A percentile compares a stretch with the other conserved stretches of the same genome.
phyloP scores from a whole-genome alignment of 2,797 vertebrate species.

The Scolopax bukidnonensis region DNA sequence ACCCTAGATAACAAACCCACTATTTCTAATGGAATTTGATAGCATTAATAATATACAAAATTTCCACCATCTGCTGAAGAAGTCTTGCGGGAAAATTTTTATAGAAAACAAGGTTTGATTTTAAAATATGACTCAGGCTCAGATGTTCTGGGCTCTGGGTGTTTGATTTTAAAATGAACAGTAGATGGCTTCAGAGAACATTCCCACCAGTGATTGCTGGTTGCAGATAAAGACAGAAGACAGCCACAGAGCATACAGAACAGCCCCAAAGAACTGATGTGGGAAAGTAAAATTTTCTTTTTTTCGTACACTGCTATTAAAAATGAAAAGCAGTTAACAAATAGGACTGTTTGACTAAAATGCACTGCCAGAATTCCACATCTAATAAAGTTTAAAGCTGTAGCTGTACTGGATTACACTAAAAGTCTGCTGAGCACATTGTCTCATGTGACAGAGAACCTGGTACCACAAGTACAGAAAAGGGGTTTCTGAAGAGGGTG shows the following conservation, averaged over 20 bases:
- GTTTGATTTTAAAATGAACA: constrained; percentile 28
- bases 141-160: neutral
- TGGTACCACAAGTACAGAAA: neutral
- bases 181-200: constrained; percentile 49
- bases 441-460: neutral
- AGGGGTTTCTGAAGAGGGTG: neutral
- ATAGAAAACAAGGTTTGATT: constrained; percentile 46
- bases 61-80: constrained; percentile 72
- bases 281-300: neutral
- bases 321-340: neutral
- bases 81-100: constrained; percentile 57
- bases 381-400: neutral
- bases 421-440: neutral
- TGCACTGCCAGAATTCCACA: neutral
- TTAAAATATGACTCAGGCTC: constrained; percentile 46
- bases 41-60: constrained; percentile 72
- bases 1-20: constrained; percentile 68
- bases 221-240: neutral
- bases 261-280: neutral
- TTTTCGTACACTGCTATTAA: neutral
- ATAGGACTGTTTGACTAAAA: neutral
- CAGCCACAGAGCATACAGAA: neutral
- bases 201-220: neutral
- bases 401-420: neutral
- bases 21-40: constrained; percentile 70